Conservation (phyloP, 2,888 invertebrate genomes). For the Ametastegia equiseti region DNA sequence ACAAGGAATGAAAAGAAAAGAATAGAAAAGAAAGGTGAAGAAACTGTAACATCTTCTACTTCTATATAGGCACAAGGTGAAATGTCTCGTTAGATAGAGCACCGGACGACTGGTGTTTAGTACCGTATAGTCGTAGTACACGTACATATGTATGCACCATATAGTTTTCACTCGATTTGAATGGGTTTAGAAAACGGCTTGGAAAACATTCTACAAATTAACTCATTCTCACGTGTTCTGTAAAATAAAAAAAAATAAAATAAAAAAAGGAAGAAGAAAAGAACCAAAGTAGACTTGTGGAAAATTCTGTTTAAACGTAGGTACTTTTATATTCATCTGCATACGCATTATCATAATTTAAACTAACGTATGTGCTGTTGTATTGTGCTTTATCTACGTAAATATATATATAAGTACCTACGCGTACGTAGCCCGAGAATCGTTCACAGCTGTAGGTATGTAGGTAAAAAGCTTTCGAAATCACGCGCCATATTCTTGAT, state of each 20-base stretch:
- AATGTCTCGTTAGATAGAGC: conserved; percentile 39
- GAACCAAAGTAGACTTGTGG: not conserved
- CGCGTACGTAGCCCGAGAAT: not conserved
- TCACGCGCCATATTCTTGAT: conserved; percentile 3
- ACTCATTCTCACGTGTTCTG: conserved; percentile 14
- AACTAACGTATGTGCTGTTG: too few species aligned
- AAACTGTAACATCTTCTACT: conserved; percentile 3
- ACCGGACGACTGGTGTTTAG: not conserved
- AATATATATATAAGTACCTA: not conserved
- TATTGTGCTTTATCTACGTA: not conserved
- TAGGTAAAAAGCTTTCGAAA: conserved; percentile 20
- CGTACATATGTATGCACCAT: too few species aligned
- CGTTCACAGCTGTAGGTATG: not conserved
- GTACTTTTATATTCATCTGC: not conserved
- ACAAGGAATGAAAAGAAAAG: not conserved
- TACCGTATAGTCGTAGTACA: too few species aligned
- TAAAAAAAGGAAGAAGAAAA: too few species aligned
- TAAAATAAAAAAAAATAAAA: too few species aligned
- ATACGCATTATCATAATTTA: too few species aligned
- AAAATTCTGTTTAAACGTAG: not conserved
- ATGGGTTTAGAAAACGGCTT: conserved; percentile 37
- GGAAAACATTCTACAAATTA: conserved; percentile 36
- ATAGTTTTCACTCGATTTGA: conserved; percentile 46
- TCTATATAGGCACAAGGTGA: conserved; percentile 9
- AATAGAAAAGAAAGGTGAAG: not conserved